A percentile compares a stretch with the other conserved stretches of the same genome.
phyloP scores from a whole-genome alignment of 2,113 vertebrate genomes.

The Myocastor coypus region DNA sequence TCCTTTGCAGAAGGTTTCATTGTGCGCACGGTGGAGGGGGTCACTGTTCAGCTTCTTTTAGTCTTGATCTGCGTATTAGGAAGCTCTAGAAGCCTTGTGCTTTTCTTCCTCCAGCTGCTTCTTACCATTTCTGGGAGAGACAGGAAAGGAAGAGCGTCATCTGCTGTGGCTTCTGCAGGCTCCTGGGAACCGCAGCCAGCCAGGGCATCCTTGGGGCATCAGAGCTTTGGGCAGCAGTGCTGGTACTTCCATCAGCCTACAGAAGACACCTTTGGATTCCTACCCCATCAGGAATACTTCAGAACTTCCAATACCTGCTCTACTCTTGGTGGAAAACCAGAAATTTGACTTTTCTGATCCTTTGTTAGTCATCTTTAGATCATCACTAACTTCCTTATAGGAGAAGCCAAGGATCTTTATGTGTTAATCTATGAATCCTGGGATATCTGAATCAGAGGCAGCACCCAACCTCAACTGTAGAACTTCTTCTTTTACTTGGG shows the following conservation, averaged over 20 bases:
- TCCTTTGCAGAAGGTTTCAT: neutral
- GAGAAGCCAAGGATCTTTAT: neutral
- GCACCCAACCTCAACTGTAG: neutral
- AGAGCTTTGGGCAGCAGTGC: neutral
- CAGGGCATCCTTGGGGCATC: rapidly evolving
- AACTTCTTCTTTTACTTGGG: neutral
- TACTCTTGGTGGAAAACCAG: neutral
- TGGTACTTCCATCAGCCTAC: neutral
- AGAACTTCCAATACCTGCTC: neutral
- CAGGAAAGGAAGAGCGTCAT: neutral
- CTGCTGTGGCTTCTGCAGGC: neutral
- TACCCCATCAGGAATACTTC: neutral
- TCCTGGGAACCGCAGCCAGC: neutral
- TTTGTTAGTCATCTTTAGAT: neutral
- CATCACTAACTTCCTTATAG: neutral
- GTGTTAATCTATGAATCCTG: neutral
- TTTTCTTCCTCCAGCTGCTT: neutral
- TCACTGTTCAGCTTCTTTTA: neutral
- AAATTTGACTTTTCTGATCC: neutral
- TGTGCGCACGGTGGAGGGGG: neutral
- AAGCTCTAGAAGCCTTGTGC: neutral
- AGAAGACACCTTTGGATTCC: neutral
- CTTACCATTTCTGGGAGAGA: neutral
- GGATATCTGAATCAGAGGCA: neutral
- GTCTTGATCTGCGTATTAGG: neutral